Evolutionary conservation across 2,797 vertebrate species (phyloP).

Genomic region (Anolis apletophallus): DNA sequence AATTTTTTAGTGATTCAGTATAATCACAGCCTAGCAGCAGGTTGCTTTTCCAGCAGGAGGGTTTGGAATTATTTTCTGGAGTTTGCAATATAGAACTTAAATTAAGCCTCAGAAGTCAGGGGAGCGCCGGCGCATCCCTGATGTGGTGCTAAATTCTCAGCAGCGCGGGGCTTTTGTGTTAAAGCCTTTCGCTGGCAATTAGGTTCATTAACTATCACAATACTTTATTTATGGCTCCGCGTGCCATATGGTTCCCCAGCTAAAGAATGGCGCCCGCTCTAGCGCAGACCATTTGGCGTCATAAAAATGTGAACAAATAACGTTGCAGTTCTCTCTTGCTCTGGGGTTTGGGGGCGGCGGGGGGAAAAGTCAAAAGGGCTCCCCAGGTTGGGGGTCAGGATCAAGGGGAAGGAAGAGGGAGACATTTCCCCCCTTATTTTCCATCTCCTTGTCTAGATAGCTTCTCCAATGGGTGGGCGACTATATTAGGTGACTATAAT

Average conservation of each 20-base stretch:
- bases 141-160: conserved; percentile 88
- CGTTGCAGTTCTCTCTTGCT: conserved; percentile 81
- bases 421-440: conserved; percentile 69
- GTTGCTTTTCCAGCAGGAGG: conserved; percentile 88
- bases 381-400: conserved; percentile 77
- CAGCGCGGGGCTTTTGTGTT: conserved; percentile 83
- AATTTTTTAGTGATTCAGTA: conserved; percentile 87
- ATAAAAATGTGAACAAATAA: conserved; percentile 90
- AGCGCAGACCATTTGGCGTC: conserved; percentile 86
- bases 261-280: conserved; percentile 84
- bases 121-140: conserved; percentile 83
- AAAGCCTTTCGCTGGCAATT: conserved; percentile 87
- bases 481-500: no score
- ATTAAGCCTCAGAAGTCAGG: conserved; percentile 89
- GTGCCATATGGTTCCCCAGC: conserved; percentile 87
- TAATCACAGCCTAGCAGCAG: conserved; percentile 89
- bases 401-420: conserved; percentile 80
- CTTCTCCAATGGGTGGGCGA: no score
- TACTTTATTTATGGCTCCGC: conserved; percentile 87
- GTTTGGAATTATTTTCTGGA: conserved; percentile 89
- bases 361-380: conserved; percentile 77
- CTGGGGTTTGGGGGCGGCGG: conserved; percentile 67
- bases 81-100: conserved; percentile 91
- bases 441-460: no score
- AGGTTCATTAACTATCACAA: conserved; percentile 90